These are phyloP conservation scores for Neodon shergylaensis DNA, from an alignment of 2,113 vertebrate species.

Conservation along the genomic window DNA sequence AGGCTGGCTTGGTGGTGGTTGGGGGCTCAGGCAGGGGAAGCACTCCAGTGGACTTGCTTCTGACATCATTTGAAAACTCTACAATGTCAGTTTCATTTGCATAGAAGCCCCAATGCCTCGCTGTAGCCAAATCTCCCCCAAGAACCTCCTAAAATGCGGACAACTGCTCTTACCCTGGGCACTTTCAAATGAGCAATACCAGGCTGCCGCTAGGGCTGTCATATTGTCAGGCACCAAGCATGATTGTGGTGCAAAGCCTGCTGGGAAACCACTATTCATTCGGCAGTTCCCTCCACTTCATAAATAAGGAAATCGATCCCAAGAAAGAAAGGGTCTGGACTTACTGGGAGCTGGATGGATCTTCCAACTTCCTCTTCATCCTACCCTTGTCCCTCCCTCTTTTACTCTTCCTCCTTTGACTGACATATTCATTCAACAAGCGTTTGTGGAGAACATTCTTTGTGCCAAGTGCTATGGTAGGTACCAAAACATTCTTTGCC, in stretches of 20 bases:
- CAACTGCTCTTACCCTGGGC: not conserved
- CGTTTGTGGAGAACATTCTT: not conserved
- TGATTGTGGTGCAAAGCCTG: not conserved
- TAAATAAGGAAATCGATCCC: not conserved
- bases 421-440: conserved; percentile 23
- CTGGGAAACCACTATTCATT: not conserved
- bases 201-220: no score
- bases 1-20: not conserved
- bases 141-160: not conserved
- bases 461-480: not conserved
- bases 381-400: not conserved
- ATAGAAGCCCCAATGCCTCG: not conserved
- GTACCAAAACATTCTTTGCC: not conserved
- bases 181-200: not conserved
- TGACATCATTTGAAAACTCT: not conserved
- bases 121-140: not conserved
- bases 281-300: not conserved
- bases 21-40: not conserved
- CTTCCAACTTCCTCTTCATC: not conserved
- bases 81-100: not conserved
- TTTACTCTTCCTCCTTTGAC: not conserved
- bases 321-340: not conserved
- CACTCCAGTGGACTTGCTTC: accelerated
- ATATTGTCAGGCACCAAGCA: not conserved
- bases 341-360: not conserved